Conservation (phyloP, 2,113 vertebrate genomes). For the Microcebus tavaratra region DNA sequence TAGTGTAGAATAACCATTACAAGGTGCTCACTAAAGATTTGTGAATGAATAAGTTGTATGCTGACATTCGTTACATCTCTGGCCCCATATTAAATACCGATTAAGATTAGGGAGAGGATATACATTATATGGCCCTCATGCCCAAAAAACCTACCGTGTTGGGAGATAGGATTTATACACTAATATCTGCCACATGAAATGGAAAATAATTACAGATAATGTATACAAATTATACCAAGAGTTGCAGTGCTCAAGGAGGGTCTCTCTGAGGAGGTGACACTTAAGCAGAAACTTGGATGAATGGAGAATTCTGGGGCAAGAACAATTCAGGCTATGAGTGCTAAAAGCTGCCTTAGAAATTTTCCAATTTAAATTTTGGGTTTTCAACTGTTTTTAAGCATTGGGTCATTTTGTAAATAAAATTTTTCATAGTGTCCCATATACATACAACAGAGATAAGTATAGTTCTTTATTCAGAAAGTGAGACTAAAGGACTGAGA, state of each 20-base stretch:
- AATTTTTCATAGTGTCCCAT: background rate
- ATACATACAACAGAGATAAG: background rate
- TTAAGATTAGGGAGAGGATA: background rate
- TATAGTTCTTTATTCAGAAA: background rate
- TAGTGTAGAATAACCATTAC: background rate
- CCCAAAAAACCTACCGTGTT: background rate
- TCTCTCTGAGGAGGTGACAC: background rate
- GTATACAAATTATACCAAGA: background rate
- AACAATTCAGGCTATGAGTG: background rate
- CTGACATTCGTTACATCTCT: background rate
- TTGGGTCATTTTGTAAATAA: background rate
- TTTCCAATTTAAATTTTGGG: background rate
- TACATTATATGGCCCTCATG: background rate
- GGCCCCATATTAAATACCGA: background rate
- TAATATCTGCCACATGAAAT: background rate
- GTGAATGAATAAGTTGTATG: background rate
- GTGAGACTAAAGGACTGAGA: background rate
- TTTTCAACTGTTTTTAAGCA: background rate
- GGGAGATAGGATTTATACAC: background rate
- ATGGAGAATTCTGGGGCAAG: background rate
- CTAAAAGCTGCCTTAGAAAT: background rate
- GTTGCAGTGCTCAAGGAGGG: background rate
- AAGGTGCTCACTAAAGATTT: background rate
- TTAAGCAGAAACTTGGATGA: background rate
- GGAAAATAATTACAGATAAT: background rate